A percentile compares a stretch with the other conserved stretches of the same genome.
phyloP scores from a whole-genome alignment of 2,797 vertebrate genomes.

The Syndactyla subalaris region DNA sequence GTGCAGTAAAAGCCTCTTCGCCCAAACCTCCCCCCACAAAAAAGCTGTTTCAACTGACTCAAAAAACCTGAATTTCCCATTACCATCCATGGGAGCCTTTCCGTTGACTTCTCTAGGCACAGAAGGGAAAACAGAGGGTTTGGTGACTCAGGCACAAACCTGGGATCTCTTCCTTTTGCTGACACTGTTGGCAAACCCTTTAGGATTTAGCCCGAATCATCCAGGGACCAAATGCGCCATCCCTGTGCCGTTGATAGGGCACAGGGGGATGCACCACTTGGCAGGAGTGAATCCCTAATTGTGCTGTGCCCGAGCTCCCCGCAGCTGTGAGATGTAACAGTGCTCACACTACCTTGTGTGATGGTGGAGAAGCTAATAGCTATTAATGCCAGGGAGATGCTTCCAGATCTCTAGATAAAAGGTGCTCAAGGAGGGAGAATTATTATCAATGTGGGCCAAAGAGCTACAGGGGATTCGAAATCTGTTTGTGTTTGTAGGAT shows the following conservation, averaged over 20 bases:
- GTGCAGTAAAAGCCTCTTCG: not conserved
- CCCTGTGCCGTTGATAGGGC: not conserved
- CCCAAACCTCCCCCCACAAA: not conserved
- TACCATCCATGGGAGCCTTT: not conserved
- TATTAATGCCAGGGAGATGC: constrained; percentile 46
- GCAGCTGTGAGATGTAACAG: not conserved
- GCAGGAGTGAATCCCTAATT: not conserved
- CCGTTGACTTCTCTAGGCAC: not conserved
- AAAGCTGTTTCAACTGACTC: not conserved
- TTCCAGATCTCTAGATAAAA: constrained; percentile 65
- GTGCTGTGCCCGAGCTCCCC: not conserved
- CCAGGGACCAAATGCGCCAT: rapidly evolving
- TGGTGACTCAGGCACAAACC: constrained; percentile 29
- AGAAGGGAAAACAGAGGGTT: constrained; percentile 11
- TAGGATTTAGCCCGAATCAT: not conserved
- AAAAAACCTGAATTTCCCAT: not conserved
- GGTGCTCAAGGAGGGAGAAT: constrained; percentile 67
- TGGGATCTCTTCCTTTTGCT: constrained; percentile 14
- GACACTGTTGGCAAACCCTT: not conserved
- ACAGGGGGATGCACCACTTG: not conserved
- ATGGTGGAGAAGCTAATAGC: constrained; percentile 9
- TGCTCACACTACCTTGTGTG: not conserved
- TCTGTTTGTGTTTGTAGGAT: constrained; percentile 55
- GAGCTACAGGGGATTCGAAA: constrained; percentile 54
- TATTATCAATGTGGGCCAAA: constrained; percentile 35